These are phyloP conservation scores for Ceratina australensis DNA, from an alignment of 1,140 invertebrate genomes.

Conservation along the genomic window DNA sequence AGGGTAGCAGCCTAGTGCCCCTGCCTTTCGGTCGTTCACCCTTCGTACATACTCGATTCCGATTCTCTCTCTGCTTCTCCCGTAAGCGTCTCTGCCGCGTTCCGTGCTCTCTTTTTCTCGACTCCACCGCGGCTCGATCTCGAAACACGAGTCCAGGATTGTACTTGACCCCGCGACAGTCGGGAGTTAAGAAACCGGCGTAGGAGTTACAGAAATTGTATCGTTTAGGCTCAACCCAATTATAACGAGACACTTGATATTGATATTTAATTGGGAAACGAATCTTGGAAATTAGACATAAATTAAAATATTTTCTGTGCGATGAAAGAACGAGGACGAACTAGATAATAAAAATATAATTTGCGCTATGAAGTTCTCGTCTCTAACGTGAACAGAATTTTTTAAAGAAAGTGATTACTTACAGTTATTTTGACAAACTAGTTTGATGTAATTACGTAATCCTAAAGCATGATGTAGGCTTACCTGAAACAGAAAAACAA, in stretches of 20 bases:
- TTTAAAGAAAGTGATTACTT: constrained; percentile 46
- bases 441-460: constrained; percentile 1
- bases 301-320: too few species aligned
- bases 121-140: constrained; percentile 49
- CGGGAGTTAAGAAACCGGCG: constrained; percentile 37
- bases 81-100: background rate
- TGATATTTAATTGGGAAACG: too few species aligned
- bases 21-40: constrained; percentile 78
- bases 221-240: too few species aligned
- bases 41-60: constrained; percentile 68
- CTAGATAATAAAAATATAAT: too few species aligned
- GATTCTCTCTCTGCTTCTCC: constrained; percentile 55
- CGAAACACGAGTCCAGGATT: constrained; percentile 47
- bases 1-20: constrained; percentile 80
- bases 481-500: constrained; percentile 70
- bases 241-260: too few species aligned
- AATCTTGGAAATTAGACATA: too few species aligned
- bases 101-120: background rate
- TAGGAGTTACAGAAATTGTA: background rate
- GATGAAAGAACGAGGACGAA: too few species aligned
- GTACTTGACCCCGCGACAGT: constrained; percentile 70
- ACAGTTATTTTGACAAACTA: constrained; percentile 30
- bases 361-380: too few species aligned
- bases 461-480: constrained; percentile 57
- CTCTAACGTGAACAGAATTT: background rate